Percentiles rank a stretch among this genome's conserved stretches.
Evolutionary conservation across 1,140 invertebrate species (phyloP).

Genomic region (Neodiprion lecontei): DNA sequence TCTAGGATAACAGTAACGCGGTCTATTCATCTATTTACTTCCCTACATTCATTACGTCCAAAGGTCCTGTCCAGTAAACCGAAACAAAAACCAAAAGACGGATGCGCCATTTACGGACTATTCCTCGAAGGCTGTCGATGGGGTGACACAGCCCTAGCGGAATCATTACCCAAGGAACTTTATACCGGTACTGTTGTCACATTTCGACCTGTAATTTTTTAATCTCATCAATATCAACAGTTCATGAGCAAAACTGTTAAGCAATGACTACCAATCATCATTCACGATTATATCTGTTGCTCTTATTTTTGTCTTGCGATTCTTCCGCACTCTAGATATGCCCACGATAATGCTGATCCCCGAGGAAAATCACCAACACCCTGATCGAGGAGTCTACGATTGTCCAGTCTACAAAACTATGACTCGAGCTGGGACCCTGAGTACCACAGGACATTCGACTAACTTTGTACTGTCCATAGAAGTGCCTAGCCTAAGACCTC

Average conservation of each 20-base stretch:
- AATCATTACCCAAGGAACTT: constrained; percentile 70
- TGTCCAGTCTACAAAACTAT: constrained; percentile 82
- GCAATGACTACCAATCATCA: constrained; percentile 14
- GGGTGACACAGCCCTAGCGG: constrained; percentile 64
- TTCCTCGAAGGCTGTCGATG: constrained; percentile 79
- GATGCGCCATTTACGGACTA: constrained; percentile 75
- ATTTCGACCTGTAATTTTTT: no score
- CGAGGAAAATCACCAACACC: constrained; percentile 60
- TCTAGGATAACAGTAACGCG: no score
- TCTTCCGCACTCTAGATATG: constrained; percentile 62
- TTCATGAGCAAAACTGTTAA: neutral
- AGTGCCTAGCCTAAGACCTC: constrained; percentile 67
- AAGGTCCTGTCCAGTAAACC: constrained; percentile 62
- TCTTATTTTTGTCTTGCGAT: no score
- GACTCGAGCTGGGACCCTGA: constrained; percentile 71
- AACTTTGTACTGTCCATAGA: constrained; percentile 80
- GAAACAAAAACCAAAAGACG: constrained; percentile 64
- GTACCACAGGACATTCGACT: constrained; percentile 82
- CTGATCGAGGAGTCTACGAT: constrained; percentile 62
- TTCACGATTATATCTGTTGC: constrained; percentile 17
- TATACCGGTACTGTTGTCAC: constrained; percentile 61
- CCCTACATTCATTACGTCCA: neutral
- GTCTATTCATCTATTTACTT: neutral
- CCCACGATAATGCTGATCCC: constrained; percentile 68
- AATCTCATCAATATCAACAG: no score